Conservation (phyloP, 2,888 invertebrate genomes). For the Rhagonycha lutea region DNA sequence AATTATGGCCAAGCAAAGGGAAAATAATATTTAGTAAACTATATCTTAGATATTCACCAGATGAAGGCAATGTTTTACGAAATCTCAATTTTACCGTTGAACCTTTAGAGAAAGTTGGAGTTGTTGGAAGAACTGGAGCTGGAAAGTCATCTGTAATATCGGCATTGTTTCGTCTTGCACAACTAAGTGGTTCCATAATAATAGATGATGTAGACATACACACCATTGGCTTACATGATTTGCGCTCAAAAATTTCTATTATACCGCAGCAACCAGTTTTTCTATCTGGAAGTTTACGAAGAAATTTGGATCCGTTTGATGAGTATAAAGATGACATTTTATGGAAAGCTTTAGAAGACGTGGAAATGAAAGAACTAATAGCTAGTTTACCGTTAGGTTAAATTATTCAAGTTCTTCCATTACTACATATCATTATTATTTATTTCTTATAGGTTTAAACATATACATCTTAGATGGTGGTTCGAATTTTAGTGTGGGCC, state of each 20-base stretch:
- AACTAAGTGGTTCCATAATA: slow-evolving; percentile 60
- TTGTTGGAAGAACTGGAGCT: slow-evolving; percentile 82
- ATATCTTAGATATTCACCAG: slow-evolving; percentile 71
- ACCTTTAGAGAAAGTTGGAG: slow-evolving; percentile 73
- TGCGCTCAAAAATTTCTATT: slow-evolving; percentile 60
- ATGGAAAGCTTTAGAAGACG: slow-evolving; percentile 85
- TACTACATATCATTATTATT: no score
- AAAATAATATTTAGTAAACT: slow-evolving; percentile 70
- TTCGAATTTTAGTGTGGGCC: not conserved
- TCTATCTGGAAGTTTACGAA: slow-evolving; percentile 84
- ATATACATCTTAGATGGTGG: not conserved
- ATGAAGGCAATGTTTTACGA: slow-evolving; percentile 74
- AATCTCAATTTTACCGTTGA: slow-evolving; percentile 70
- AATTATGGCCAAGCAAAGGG: slow-evolving; percentile 76
- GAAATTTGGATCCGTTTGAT: slow-evolving; percentile 88
- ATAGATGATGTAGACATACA: slow-evolving; percentile 65
- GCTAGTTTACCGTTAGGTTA: not conserved
- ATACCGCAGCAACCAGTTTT: slow-evolving; percentile 67
- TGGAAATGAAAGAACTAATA: slow-evolving; percentile 72
- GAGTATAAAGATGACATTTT: slow-evolving; percentile 76
- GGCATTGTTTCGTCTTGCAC: slow-evolving; percentile 69
- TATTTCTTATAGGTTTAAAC: not conserved
- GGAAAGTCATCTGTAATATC: slow-evolving; percentile 72
- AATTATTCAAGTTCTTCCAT: not conserved
- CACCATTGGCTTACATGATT: slow-evolving; percentile 57